Evolutionary conservation across 2,797 vertebrate genomes (phyloP).

Genomic region (Macroramphosus scolopax): DNA sequence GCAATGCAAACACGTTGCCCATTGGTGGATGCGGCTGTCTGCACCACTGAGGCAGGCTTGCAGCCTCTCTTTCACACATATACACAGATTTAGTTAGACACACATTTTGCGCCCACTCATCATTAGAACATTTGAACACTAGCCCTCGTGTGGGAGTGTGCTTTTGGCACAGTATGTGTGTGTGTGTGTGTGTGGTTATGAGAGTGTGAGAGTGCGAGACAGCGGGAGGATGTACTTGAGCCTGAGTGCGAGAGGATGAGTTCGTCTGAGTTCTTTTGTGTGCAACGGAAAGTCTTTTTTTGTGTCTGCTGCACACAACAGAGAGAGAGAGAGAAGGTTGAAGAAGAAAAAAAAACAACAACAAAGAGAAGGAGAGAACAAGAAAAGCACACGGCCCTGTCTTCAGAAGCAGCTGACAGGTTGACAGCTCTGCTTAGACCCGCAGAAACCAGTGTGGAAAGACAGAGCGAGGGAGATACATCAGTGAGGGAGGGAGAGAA

Average conservation of each 20-base stretch:
- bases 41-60: slow-evolving; percentile 13
- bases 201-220: slow-evolving; percentile 52
- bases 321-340: slow-evolving; percentile 4
- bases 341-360: slow-evolving; percentile 35
- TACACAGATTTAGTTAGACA: slow-evolving; percentile 22
- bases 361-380: slow-evolving; percentile 51
- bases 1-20: slow-evolving; percentile 10
- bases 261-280: slow-evolving; percentile 18
- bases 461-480: slow-evolving; percentile 16
- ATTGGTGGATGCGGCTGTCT: slow-evolving; percentile 28
- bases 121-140: slow-evolving; percentile 59
- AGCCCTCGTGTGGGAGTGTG: slow-evolving; percentile 54
- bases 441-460: slow-evolving; percentile 55
- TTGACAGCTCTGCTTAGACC: slow-evolving; percentile 72
- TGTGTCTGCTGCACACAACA: slow-evolving; percentile 15
- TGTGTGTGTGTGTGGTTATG: slow-evolving; percentile 18
- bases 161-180: slow-evolving; percentile 28
- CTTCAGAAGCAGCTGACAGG: slow-evolving; percentile 65
- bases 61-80: slow-evolving; percentile 15
- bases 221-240: slow-evolving; percentile 66
- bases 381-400: slow-evolving; percentile 51
- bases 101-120: slow-evolving; percentile 53
- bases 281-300: slow-evolving; percentile 1
- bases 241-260: slow-evolving; percentile 43
- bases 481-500: neutral